A percentile compares a stretch with the other conserved stretches of the same genome.
Evolutionary conservation across 1,140 invertebrate species (phyloP).

Genomic region (Trachelipus rathkii): DNA sequence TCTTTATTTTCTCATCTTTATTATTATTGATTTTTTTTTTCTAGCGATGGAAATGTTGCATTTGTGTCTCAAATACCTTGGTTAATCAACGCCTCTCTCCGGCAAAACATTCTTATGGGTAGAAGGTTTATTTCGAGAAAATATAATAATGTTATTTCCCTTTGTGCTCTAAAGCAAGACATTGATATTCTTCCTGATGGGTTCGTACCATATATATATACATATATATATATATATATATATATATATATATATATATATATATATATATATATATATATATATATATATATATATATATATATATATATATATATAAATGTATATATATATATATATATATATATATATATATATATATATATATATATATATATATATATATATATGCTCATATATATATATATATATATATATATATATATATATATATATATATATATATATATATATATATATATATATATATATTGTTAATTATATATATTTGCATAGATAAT

Average conservation of each 20-base stretch:
- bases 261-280: neutral
- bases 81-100: conserved; percentile 67
- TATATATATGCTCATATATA: too few relatives aligned
- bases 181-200: conserved; percentile 60
- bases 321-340: too few relatives aligned
- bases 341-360: too few relatives aligned
- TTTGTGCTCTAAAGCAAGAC: conserved; percentile 68
- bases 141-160: conserved; percentile 62
- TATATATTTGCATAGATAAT: too few relatives aligned
- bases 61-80: conserved; percentile 80
- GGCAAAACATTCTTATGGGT: conserved; percentile 57
- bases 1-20: neutral
- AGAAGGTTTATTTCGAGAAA: conserved; percentile 46
- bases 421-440: too few relatives aligned
- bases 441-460: too few relatives aligned
- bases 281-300: conserved; percentile 1
- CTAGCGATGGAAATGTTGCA: conserved; percentile 52
- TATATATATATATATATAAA: too few relatives aligned
- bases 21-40: conserved; percentile 16
- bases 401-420: too few relatives aligned
- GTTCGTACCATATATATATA: conserved; percentile 32
- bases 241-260: neutral
- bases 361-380: too few relatives aligned
- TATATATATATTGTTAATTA: too few relatives aligned
- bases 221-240: conserved; percentile 17